A percentile compares a stretch with the other conserved stretches of the same genome.
Conservation (phyloP, 1,140 invertebrate genomes). For the Aplysia californica region DNA sequence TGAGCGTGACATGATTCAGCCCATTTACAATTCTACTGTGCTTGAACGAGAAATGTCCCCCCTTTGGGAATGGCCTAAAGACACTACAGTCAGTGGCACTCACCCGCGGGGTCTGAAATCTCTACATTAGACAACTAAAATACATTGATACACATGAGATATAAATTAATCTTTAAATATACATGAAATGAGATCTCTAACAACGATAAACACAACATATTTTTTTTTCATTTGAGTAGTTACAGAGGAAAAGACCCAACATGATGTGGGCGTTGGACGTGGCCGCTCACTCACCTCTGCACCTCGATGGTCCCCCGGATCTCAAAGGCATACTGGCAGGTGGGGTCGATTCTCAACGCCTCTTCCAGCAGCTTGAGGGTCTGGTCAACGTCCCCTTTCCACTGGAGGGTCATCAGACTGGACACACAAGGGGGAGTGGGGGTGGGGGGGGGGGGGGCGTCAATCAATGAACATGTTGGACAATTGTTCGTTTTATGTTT, state of each 20-base stretch:
- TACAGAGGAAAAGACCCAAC: background rate
- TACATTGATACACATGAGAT: background rate
- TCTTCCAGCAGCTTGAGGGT: constrained; percentile 82
- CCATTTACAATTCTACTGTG: no score
- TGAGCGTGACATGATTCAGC: no score
- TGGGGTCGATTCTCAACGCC: constrained; percentile 88
- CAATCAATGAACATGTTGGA: no score
- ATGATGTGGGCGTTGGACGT: background rate
- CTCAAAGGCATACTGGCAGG: constrained; percentile 95
- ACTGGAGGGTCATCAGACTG: constrained; percentile 82
- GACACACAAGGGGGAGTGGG: constrained; percentile 81
- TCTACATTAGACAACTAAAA: background rate
- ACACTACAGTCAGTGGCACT: no score
- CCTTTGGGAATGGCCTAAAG: no score
- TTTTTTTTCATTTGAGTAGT: no score
- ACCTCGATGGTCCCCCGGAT: constrained; percentile 94
- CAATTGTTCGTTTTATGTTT: no score
- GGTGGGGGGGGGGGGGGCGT: no score
- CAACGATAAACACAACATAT: no score
- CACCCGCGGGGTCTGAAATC: background rate
- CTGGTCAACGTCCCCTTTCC: constrained; percentile 82
- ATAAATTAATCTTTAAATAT: background rate
- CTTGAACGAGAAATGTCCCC: no score
- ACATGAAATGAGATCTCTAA: background rate
- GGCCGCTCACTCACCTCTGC: constrained; percentile 78